Evolutionary conservation across 1,140 invertebrate species (phyloP).

Genomic region (Platorchestia sp.): DNA sequence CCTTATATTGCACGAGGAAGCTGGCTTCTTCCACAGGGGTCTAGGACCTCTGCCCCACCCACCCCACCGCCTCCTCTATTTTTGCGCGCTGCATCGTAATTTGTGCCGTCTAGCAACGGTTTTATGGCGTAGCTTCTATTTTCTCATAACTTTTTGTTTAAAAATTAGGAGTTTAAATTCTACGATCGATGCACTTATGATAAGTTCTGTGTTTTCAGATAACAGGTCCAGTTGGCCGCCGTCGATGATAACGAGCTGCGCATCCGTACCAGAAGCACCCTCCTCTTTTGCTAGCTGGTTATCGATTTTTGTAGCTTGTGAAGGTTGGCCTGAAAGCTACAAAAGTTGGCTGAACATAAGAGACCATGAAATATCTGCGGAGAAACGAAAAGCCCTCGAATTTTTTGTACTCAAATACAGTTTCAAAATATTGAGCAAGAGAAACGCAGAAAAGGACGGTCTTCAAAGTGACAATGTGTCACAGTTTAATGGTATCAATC

Average conservation of each 20-base stretch:
- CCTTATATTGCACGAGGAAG: slow-evolving; percentile 54
- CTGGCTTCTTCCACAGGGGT: neutral
- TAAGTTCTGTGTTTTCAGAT: neutral
- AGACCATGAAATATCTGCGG: neutral
- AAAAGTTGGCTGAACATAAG: neutral
- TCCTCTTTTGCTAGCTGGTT: neutral
- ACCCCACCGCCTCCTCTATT: neutral
- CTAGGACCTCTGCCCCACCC: slow-evolving; percentile 19
- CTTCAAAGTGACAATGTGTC: neutral
- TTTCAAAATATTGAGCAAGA: no score
- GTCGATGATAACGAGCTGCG: neutral
- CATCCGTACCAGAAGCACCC: neutral
- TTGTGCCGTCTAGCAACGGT: neutral
- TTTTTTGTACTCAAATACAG: neutral
- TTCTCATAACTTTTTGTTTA: neutral
- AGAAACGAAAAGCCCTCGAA: neutral
- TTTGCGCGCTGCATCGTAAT: neutral
- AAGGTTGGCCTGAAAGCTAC: neutral
- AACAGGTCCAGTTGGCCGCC: neutral
- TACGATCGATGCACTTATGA: no score
- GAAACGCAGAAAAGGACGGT: neutral
- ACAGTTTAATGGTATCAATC: neutral
- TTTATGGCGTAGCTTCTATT: neutral
- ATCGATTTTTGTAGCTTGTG: neutral
- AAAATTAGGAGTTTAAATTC: no score